Evolutionary conservation across 2,113 vertebrate species (phyloP), one percentile per base, ranked within the genome.

Genomic region (Datnioides undecimradiatus): DNA sequence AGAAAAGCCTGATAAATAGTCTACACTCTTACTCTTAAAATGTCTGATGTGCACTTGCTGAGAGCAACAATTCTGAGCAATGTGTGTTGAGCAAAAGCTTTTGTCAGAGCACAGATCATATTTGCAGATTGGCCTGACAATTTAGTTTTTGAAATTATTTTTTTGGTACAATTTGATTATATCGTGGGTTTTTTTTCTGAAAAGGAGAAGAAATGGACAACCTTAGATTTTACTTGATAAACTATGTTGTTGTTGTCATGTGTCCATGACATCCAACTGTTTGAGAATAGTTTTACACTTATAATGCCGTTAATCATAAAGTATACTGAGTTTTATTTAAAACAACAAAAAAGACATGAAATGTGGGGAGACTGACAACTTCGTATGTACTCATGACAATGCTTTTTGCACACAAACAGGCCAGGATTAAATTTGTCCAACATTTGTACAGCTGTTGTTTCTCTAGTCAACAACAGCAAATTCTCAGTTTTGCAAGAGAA

Each of bases 41-140:
- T 41, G n/a, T 23, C 17, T 46, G 3, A 55, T 40, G 36, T 51
- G 75, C 73, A 75, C 45, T 76, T 52, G 38, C 40, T 65, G 67
- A 77, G 74, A 80, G 62, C 27, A 71, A 79, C 34, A 46, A 40
- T n/a, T 80, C 51, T 65, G 67, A 52, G 71, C 79, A 88, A 80
- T 79, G 46, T 80, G 77, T 83, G 29, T 87, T 79, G 43, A 60
- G 73, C 38, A 64, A 60, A 79, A 80, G 38, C 14, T 40, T 7
- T 82, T 78, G 65, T 80, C 82, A 55, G 45, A 68, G 51, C 33
- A 79, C 29, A 68, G 36, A 31, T 72, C 58, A 66, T 19, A 64
- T 73, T 84, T 48, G 19, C 78, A 80, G 46, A 34, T 76, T 66
- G 49, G 48, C 49, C 49, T 60, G 1, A 9, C 40, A n/a, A n/a